Percentiles rank a stretch among this genome's conserved stretches.
phyloP scores from a whole-genome alignment of 2,888 invertebrate species.

The Coecobrya sp. region DNA sequence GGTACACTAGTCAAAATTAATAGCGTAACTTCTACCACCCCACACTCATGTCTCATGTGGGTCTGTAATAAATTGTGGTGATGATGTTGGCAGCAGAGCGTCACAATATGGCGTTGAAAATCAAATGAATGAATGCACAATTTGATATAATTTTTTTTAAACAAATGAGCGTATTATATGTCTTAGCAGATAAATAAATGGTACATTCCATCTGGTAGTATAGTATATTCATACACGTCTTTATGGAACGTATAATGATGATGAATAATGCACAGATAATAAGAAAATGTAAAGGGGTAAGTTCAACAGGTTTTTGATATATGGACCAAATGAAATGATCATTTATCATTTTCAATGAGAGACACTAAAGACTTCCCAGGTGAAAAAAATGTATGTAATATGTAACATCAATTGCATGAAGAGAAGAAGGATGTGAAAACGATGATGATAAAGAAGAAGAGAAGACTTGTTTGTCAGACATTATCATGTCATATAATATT shows the following conservation, averaged over 20 bases:
- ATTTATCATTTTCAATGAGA: constrained; percentile 43
- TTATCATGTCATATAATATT: constrained; percentile 63
- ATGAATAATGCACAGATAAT: constrained; percentile 2
- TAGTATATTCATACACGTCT: too few species aligned
- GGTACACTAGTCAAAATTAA: not conserved
- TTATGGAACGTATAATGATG: not conserved
- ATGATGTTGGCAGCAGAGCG: constrained; percentile 21
- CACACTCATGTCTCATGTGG: not conserved
- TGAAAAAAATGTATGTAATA: constrained; percentile 12
- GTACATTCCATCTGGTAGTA: too few species aligned
- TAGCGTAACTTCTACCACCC: not conserved
- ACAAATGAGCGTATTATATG: not conserved
- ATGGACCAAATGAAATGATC: constrained; percentile 36
- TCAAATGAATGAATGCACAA: constrained; percentile 39
- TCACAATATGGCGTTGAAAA: constrained; percentile 55
- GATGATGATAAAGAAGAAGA: constrained; percentile 17
- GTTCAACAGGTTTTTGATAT: constrained; percentile 57
- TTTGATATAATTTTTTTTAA: constrained; percentile 10
- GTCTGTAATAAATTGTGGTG: not conserved
- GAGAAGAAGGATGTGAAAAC: not conserved
- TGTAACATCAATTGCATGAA: not conserved
- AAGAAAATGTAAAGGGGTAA: constrained; percentile 14
- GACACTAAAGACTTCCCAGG: constrained; percentile 17
- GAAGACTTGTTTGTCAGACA: constrained; percentile 57
- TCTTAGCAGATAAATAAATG: not conserved